Conservation (phyloP, 1,140 invertebrate species). For the Luehdorfia chinensis region DNA sequence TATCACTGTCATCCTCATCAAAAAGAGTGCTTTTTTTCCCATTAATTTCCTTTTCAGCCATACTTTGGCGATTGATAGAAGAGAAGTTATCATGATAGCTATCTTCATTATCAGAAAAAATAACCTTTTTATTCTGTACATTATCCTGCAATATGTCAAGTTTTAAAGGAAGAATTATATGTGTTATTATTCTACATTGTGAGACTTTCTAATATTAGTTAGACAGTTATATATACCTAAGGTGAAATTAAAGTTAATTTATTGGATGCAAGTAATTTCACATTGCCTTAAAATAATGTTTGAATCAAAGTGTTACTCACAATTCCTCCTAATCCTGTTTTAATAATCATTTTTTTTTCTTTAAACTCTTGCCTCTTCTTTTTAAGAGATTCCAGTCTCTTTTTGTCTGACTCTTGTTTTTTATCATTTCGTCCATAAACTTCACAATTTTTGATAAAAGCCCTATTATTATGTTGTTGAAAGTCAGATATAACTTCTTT, state of each 20-base stretch:
- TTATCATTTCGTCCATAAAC: conserved; percentile 38
- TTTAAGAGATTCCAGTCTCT: conserved; percentile 78
- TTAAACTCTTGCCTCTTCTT: conserved; percentile 77
- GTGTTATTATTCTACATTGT: too few relatives aligned
- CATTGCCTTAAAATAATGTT: too few relatives aligned
- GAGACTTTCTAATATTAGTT: too few relatives aligned
- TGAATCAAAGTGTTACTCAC: conserved; percentile 57
- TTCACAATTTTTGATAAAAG: not conserved
- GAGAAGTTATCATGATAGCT: not conserved
- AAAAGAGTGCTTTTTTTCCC: conserved; percentile 62
- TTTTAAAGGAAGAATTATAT: too few relatives aligned
- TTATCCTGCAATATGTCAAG: conserved; percentile 75
- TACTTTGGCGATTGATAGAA: conserved; percentile 14
- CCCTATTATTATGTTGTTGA: not conserved
- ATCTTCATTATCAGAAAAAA: conserved; percentile 75
- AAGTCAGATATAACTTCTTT: not conserved
- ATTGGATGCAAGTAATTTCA: too few relatives aligned
- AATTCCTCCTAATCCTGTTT: conserved; percentile 76
- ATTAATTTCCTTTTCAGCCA: conserved; percentile 17
- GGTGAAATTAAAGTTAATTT: too few relatives aligned
- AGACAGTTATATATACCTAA: too few relatives aligned
- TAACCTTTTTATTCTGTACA: conserved; percentile 76
- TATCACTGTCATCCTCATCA: conserved; percentile 70
- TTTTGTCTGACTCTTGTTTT: conserved; percentile 73
- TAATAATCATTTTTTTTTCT: conserved; percentile 77